Base-by-base conservation (phyloP, 2,797 vertebrate genomes). In the Pseudochirops cupreus region DNA sequence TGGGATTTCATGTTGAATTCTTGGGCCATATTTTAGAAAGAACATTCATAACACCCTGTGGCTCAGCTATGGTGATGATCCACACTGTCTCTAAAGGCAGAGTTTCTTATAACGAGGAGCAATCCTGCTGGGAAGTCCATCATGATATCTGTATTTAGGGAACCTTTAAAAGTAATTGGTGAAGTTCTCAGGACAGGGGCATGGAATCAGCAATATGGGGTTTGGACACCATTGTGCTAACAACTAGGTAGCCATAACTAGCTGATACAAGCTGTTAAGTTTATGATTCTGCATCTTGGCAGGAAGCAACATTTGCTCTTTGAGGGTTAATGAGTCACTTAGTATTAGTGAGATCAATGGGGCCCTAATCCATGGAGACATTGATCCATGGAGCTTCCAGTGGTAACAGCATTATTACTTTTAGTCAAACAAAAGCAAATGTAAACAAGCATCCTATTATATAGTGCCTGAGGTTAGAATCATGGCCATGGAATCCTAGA, bases 361-460 rank as follows among this genome's bases (percentile, higher is more conserved):
- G 21, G 21, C 24, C 39, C 39, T 87, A 87, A 46, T 46, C 39
- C 39, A 87, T 39, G 90, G 82, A 74, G 1, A 93, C 89, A 46
- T 33, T 92, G 56, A 90, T 29, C 93, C 46, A 93, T 91, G 33
- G 67, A 93, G 33, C 29, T 91, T 94, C 56, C 7, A 54, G 5
- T 46, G 3, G 93, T 26, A 93, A 33, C n/a, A 95, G 33, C 54
- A 67, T 93, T 95, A 94, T 13, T 56, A 92, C 90, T 58, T 93
- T 54, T 56, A 93, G 31, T 95, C 87, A 94, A 53, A 95, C 39
- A 93, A 89, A 50, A 46, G 21, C 92, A 92, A 92, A 93, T n/a
- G 56, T 54, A 52, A 29, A 31, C 28, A 50, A 18, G 5, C 53
- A 87, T 21, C 56, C 56, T 58, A 50, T 29, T 29, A 3, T 10